Evolutionary conservation across 1,140 invertebrate genomes (phyloP), one percentile per base, ranked within the genome.

Genomic region (Euura lappo): DNA sequence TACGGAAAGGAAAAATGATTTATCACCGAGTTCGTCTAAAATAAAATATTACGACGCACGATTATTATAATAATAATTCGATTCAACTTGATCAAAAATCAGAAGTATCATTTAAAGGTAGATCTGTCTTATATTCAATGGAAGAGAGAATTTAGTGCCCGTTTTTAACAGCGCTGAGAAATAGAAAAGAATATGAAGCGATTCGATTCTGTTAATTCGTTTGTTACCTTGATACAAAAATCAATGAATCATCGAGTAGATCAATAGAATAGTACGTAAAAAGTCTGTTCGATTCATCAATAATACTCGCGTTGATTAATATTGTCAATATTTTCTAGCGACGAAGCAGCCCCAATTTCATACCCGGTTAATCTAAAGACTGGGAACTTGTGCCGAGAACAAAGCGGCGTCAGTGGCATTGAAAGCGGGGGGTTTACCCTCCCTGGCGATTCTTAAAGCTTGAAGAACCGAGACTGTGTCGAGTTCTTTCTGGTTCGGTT

Each of bases 391-490:
- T 2, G 86, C 86, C 2, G 85, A 83, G 71, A 88, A 88, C 2
- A 88, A 72, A 4, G 86, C 81, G 0, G 84, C 84, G 44, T 85
- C 84, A 0, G 80, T 80, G 0, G 83, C 74, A 78, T 77, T 89
- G 76, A 85, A 85, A 2, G 80, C 82, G 0, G 87, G 87, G 2
- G 88, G 85, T 80, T 89, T 88, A n/a, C 90, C 90, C 76, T 93
- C 90, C 72, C 89, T 89, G 2, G 92, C 92, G 71, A 91, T 93
- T 79, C 93, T 90, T 70, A 98, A 88, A 1, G 97, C 97, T 83
- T 96, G 94, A 66, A 97, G 86, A 10, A 98, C 93, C 51, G 95
- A 92, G 1, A 97, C 96, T 10, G 95, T 98, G 81, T 98, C 97
- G 66, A 98, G 84, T 86, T 99, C 97, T 78, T 94, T 94, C 81